Conservation (phyloP, 2,797 vertebrate genomes). For the Hypotaenidia okinawae region DNA sequence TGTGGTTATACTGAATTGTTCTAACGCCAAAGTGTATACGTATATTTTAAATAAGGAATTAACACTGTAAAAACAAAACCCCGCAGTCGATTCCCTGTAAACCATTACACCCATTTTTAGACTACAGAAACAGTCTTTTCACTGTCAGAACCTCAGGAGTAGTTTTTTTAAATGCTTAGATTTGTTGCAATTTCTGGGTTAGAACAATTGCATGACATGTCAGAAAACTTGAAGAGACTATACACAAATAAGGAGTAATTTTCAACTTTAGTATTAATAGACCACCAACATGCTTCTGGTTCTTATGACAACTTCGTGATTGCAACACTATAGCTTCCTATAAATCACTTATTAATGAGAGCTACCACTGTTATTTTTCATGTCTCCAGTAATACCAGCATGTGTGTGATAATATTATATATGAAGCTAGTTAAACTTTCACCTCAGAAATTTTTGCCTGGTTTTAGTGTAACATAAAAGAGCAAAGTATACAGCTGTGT, state of each 20-base stretch:
- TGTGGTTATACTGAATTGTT: not conserved
- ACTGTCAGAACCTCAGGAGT: not conserved
- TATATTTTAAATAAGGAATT: not conserved
- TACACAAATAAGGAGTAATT: not conserved
- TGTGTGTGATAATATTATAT: not conserved
- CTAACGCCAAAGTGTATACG: accelerated
- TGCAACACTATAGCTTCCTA: not conserved
- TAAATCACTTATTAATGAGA: conserved; percentile 1
- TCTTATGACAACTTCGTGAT: not conserved
- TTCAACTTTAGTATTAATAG: not conserved
- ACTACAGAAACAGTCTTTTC: not conserved
- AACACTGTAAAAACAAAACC: not conserved
- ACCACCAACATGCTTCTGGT: not conserved
- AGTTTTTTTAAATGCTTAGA: not conserved
- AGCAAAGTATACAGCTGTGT: not conserved
- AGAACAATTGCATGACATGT: not conserved
- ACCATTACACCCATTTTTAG: not conserved
- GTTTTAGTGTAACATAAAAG: not conserved
- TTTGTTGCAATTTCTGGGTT: not conserved
- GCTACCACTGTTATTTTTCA: not conserved
- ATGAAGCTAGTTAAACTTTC: not conserved
- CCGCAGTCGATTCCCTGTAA: not conserved
- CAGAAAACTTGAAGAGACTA: not conserved
- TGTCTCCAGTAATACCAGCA: not conserved
- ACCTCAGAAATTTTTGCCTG: not conserved